Percentiles rank a stretch among this genome's conserved stretches.
Evolutionary conservation across 2,888 invertebrate species (phyloP).

Genomic region (Branchellion lobata): DNA sequence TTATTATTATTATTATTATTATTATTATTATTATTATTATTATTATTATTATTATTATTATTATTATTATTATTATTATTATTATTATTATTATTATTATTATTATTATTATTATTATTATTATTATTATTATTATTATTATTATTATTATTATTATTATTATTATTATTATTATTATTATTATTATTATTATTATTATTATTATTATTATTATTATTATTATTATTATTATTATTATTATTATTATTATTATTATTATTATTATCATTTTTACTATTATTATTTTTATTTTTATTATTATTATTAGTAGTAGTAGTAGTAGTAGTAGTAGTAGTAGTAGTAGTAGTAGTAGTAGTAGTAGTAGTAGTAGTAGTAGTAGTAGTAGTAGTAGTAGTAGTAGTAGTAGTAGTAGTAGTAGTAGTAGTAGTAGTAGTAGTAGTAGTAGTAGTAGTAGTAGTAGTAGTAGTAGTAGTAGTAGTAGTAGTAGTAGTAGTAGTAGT

Average conservation of each 20-base stretch:
- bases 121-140: conserved; percentile 12
- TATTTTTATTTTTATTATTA: conserved; percentile 27
- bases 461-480: conserved; percentile 33
- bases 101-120: conserved; percentile 21
- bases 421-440: conserved; percentile 46
- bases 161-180: conserved; percentile 37
- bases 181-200: conserved; percentile 35
- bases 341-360: conserved; percentile 21
- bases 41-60: conserved; percentile 2
- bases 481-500: conserved; percentile 42
- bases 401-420: conserved; percentile 45
- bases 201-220: conserved; percentile 21
- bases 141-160: conserved; percentile 15
- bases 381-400: conserved; percentile 1
- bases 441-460: conserved; percentile 39
- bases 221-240: conserved; percentile 32
- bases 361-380: conserved; percentile 1
- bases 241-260: conserved; percentile 35
- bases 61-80: conserved; percentile 13
- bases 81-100: conserved; percentile 16
- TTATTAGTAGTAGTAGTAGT: too few species aligned
- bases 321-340: conserved; percentile 28
- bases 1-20: conserved; percentile 9
- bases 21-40: conserved; percentile 17
- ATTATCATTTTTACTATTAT: conserved; percentile 31